A percentile compares a stretch with the other conserved stretches of the same genome.
Conservation (phyloP, 2,113 vertebrate genomes). For the Gorsachius goisagi region DNA sequence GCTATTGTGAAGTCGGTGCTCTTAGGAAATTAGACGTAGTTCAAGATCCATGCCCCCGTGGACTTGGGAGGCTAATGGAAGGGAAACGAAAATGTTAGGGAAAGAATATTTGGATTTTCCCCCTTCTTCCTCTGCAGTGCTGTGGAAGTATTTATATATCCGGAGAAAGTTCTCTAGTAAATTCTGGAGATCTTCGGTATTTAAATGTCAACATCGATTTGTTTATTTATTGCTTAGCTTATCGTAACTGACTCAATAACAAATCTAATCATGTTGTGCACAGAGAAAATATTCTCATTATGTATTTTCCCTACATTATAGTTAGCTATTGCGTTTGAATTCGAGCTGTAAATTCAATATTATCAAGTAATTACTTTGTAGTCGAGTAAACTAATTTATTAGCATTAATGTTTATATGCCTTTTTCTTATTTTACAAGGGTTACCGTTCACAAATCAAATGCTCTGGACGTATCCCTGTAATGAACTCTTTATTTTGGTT, state of each 20-base stretch:
- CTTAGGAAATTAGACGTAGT: neutral
- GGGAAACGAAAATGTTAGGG: constrained; percentile 41
- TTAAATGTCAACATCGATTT: constrained; percentile 82
- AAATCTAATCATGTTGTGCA: constrained; percentile 78
- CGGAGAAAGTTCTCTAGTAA: constrained; percentile 74
- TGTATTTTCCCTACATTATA: constrained; percentile 73
- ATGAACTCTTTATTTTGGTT: constrained; percentile 79
- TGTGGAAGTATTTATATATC: constrained; percentile 73
- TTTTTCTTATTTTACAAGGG: constrained; percentile 71
- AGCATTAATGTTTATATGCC: constrained; percentile 78
- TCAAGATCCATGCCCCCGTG: constrained; percentile 24
- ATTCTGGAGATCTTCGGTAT: constrained; percentile 77
- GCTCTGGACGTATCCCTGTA: constrained; percentile 70
- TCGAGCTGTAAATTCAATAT: constrained; percentile 77
- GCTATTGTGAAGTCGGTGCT: neutral
- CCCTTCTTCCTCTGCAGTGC: constrained; percentile 35
- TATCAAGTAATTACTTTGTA: constrained; percentile 78
- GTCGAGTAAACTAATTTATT: constrained; percentile 82
- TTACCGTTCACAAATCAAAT: constrained; percentile 78
- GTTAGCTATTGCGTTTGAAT: constrained; percentile 68
- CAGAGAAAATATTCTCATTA: constrained; percentile 72
- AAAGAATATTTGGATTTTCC: constrained; percentile 44
- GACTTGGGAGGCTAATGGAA: constrained; percentile 6
- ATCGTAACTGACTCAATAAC: constrained; percentile 78
- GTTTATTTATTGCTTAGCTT: constrained; percentile 83